Evolutionary conservation across 2,113 vertebrate species (phyloP).

Genomic region (Brienomyrus brachyistius): DNA sequence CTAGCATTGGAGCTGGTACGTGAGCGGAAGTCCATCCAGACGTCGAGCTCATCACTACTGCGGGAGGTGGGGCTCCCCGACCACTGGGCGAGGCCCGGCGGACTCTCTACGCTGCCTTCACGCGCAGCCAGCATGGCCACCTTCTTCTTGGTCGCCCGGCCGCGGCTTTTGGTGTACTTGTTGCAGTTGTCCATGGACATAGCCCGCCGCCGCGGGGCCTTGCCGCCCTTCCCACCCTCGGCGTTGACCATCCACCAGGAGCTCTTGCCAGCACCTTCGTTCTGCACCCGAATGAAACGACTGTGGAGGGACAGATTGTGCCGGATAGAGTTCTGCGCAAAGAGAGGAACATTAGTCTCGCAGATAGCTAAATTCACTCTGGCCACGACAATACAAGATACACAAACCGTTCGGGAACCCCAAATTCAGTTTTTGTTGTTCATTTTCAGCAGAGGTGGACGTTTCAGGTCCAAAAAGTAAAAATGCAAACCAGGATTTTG

Average conservation of each 20-base stretch:
- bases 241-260: constrained; percentile 99
- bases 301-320: constrained; percentile 97
- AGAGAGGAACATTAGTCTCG: constrained; percentile 23
- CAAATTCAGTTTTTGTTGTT: background rate
- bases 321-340: constrained; percentile 88
- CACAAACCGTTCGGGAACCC: background rate
- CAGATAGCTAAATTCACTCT: background rate
- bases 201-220: constrained; percentile 84
- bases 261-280: constrained; percentile 94
- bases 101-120: constrained; percentile 78
- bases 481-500: too few relatives aligned
- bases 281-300: constrained; percentile 92
- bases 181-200: constrained; percentile 98
- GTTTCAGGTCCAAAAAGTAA: too few relatives aligned
- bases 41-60: constrained; percentile 90
- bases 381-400: background rate
- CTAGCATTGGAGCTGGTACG: constrained; percentile 96
- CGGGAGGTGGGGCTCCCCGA: constrained; percentile 91
- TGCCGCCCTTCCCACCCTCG: constrained; percentile 89
- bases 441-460: background rate
- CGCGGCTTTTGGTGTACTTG: constrained; percentile 90
- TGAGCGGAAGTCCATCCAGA: constrained; percentile 95
- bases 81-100: constrained; percentile 83
- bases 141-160: constrained; percentile 92
- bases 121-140: constrained; percentile 78